These are phyloP conservation scores for Arrhamphus sclerolepis DNA, from an alignment of 2,797 vertebrate species.

Conservation along the genomic window DNA sequence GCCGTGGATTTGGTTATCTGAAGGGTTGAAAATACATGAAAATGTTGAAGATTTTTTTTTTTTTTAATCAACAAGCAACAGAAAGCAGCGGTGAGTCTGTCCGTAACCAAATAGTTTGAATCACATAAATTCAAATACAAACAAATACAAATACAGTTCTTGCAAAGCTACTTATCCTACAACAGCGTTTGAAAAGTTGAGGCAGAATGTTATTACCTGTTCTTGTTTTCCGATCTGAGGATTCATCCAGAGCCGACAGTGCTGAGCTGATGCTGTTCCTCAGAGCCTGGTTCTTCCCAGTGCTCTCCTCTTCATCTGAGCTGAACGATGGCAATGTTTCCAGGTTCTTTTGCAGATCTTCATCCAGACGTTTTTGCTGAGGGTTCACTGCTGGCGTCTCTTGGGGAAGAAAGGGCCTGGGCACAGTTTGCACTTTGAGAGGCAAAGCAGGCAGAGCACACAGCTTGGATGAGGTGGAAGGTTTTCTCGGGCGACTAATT, in stretches of 20 bases:
- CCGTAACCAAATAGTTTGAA: no score
- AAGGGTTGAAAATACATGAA: slow-evolving; percentile 6
- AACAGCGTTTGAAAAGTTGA: not conserved
- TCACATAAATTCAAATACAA: no score
- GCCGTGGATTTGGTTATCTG: slow-evolving; percentile 68
- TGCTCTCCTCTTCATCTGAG: slow-evolving; percentile 96
- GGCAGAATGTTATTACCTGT: slow-evolving; percentile 79
- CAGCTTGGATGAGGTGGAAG: slow-evolving; percentile 81
- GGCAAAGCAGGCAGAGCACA: slow-evolving; percentile 76
- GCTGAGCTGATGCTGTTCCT: slow-evolving; percentile 92
- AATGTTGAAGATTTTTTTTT: no score
- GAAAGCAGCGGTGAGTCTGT: no score
- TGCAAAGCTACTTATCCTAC: no score
- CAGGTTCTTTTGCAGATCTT: slow-evolving; percentile 91
- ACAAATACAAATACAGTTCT: no score
- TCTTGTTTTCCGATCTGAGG: slow-evolving; percentile 87
- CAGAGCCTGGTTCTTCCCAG: slow-evolving; percentile 89
- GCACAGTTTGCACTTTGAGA: slow-evolving; percentile 77
- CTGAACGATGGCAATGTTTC: slow-evolving; percentile 94
- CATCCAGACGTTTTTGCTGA: slow-evolving; percentile 86
- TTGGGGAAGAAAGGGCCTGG: slow-evolving; percentile 68
- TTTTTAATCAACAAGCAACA: no score
- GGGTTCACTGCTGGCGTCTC: slow-evolving; percentile 77
- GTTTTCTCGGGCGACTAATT: slow-evolving; percentile 87
- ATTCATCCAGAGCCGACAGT: slow-evolving; percentile 87